Percentiles rank a stretch among this genome's conserved stretches.
phyloP scores from a whole-genome alignment of 2,888 invertebrate genomes.

The Sceliomorpha sp. region DNA sequence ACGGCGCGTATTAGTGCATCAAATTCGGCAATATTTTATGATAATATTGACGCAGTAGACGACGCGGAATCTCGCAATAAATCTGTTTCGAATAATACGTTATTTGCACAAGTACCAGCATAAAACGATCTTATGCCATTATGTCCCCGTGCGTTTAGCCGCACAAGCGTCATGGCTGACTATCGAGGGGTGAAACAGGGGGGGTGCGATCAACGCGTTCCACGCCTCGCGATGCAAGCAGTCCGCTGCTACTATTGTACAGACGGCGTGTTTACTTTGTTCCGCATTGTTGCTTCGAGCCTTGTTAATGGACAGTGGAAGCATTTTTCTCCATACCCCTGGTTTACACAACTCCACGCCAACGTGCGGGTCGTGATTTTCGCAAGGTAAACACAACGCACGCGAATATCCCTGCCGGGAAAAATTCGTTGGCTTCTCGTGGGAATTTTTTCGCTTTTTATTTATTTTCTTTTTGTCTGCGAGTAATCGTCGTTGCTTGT shows the following conservation, averaged over 20 bases:
- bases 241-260: conserved; percentile 63
- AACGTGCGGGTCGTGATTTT: conserved; percentile 49
- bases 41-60: neutral
- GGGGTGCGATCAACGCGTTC: conserved; percentile 48
- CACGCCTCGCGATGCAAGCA: conserved; percentile 48
- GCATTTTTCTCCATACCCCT: conserved; percentile 59
- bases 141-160: conserved; percentile 48
- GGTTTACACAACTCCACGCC: conserved; percentile 47
- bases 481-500: too few relatives aligned
- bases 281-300: conserved; percentile 72
- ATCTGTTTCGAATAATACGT: conserved; percentile 16
- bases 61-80: conserved; percentile 13
- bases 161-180: conserved; percentile 40
- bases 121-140: conserved; percentile 42
- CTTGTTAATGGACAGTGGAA: conserved; percentile 70
- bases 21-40: too few relatives aligned
- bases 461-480: too few relatives aligned
- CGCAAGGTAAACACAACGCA: conserved; percentile 34
- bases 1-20: too few relatives aligned
- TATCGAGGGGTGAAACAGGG: conserved; percentile 23
- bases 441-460: conserved; percentile 16
- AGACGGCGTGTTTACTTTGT: conserved; percentile 72
- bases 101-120: conserved; percentile 41
- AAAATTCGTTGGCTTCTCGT: conserved; percentile 17
- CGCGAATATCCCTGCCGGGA: conserved; percentile 9